Evolutionary conservation across 2,113 vertebrate species (phyloP).

Genomic region (Ictalurus punctatus): DNA sequence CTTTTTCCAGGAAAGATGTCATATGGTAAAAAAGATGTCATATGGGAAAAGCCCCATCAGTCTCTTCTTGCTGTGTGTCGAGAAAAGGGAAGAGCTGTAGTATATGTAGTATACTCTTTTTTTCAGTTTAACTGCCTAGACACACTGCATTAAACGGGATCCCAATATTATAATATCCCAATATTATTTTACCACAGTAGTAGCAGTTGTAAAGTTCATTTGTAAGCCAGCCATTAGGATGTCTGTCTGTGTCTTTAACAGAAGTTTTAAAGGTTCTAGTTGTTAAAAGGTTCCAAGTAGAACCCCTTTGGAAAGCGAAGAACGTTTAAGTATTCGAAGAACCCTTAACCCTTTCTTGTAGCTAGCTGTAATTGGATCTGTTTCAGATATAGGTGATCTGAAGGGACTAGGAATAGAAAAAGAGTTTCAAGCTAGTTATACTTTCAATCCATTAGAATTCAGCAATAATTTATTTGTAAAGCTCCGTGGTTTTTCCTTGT

Average conservation of each 20-base stretch:
- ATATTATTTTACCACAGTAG: background rate
- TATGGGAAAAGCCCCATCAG: background rate
- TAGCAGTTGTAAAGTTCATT: background rate
- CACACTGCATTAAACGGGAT: background rate
- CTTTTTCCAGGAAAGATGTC: conserved; percentile 9
- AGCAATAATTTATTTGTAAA: background rate
- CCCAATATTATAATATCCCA: background rate
- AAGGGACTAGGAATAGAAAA: background rate
- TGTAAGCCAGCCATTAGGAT: background rate
- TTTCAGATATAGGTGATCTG: background rate
- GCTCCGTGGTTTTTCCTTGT: background rate
- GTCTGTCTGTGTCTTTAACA: background rate
- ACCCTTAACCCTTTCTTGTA: background rate
- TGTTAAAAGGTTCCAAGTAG: background rate
- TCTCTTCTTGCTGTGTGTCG: conserved; percentile 56
- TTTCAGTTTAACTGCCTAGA: background rate
- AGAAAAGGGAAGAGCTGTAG: conserved; percentile 71
- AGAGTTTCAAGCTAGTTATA: background rate
- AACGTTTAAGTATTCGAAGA: background rate
- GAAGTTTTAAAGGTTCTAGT: background rate
- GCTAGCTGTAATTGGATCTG: background rate
- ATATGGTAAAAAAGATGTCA: background rate
- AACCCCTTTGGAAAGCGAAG: background rate
- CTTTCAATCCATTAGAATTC: background rate
- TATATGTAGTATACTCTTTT: conserved; percentile 35